A percentile compares a stretch with the other conserved stretches of the same genome.
Evolutionary conservation across 2,797 vertebrate species (phyloP).

Genomic region (Serranus cabrilla): DNA sequence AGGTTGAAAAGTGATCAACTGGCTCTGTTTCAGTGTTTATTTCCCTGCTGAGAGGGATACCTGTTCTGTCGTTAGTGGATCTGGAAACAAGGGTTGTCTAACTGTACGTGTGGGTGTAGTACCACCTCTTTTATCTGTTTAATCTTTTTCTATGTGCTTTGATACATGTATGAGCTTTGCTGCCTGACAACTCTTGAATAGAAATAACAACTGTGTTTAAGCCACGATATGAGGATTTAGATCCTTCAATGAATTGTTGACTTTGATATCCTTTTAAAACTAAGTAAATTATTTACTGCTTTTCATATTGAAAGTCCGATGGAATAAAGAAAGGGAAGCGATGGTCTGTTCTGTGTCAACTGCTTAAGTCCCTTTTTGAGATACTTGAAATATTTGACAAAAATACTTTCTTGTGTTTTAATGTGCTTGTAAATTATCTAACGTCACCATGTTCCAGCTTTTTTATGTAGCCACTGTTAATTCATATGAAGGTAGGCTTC

Average conservation of each 20-base stretch:
- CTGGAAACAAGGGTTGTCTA: slow-evolving; percentile 15
- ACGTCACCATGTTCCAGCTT: slow-evolving; percentile 1
- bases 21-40: slow-evolving; percentile 5
- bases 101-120: neutral
- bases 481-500: slow-evolving; percentile 7
- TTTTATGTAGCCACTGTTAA: slow-evolving; percentile 8
- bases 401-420: slow-evolving; percentile 33
- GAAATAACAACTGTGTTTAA: slow-evolving; percentile 29
- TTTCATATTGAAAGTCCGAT: slow-evolving; percentile 62
- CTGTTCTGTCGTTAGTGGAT: neutral
- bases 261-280: slow-evolving; percentile 53
- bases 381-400: slow-evolving; percentile 50
- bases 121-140: slow-evolving; percentile 29
- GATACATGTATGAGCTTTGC: slow-evolving; percentile 49
- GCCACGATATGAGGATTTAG: slow-evolving; percentile 15
- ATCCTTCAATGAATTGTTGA: slow-evolving; percentile 6
- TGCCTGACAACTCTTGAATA: slow-evolving; percentile 43
- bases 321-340: slow-evolving; percentile 53
- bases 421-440: slow-evolving; percentile 23
- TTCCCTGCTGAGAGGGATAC: slow-evolving; percentile 5
- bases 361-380: slow-evolving; percentile 20
- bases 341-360: slow-evolving; percentile 20
- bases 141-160: slow-evolving; percentile 45
- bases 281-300: slow-evolving; percentile 51
- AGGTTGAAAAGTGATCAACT: slow-evolving; percentile 15